A percentile compares a stretch with the other conserved stretches of the same genome.
phyloP scores from a whole-genome alignment of 2,113 vertebrate genomes.

The Tyrannus savana region DNA sequence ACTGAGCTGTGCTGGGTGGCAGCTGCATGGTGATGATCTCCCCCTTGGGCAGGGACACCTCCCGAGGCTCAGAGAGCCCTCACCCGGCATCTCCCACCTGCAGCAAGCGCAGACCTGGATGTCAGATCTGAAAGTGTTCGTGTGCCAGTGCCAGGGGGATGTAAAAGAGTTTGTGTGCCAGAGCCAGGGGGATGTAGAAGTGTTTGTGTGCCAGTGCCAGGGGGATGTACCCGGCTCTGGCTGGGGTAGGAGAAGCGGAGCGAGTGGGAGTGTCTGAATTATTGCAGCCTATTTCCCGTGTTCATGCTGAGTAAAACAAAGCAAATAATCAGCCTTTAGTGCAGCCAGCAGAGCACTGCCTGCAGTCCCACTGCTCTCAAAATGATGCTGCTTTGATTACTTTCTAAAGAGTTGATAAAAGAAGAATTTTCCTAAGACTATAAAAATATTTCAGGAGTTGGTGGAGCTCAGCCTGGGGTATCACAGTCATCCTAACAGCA shows the following conservation, averaged over 20 bases:
- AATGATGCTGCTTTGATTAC: not conserved
- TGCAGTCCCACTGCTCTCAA: not conserved
- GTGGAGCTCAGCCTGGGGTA: not conserved
- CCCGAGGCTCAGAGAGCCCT: not conserved
- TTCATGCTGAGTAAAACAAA: not conserved
- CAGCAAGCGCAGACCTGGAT: not conserved
- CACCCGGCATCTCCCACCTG: not conserved
- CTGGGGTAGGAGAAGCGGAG: not conserved
- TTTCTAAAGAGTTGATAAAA: not conserved
- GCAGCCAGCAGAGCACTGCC: not conserved
- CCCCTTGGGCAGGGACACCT: not conserved
- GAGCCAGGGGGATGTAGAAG: not conserved
- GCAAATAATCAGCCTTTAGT: not conserved
- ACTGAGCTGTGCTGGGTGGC: not conserved
- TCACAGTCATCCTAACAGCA: not conserved
- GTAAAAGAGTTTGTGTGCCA: not conserved
- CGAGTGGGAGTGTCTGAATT: rapidly evolving
- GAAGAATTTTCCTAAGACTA: not conserved
- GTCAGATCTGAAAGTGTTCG: not conserved
- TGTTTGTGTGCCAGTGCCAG: not conserved
- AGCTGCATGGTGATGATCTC: not conserved
- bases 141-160: not conserved
- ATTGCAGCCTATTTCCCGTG: not conserved
- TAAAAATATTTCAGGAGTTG: not conserved
- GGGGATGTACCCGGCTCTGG: not conserved